Evolutionary conservation across 2,888 invertebrate genomes (phyloP), one percentile per base, ranked within the genome.

Genomic region (Tipula vernalis): DNA sequence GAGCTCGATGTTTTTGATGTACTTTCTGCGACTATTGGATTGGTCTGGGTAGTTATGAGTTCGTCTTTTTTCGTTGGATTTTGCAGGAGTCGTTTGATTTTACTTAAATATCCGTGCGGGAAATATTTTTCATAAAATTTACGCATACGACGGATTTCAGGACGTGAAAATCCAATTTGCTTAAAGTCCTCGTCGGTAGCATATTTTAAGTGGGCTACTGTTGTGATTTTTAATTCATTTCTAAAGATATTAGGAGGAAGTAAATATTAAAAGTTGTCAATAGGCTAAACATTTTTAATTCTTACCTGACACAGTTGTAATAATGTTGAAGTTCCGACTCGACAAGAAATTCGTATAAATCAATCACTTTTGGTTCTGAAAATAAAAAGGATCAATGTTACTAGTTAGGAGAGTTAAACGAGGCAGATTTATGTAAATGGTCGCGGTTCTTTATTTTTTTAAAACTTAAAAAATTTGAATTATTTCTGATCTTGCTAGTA

Each of bases 311-410:
- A 89, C 94, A 93, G 90, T 94, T 95, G 90, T 96, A 97, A 93
- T 99, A 99, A 90, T 98, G 98, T 89, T 96, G 96, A 86, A 99
- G 94, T 91, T 98, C 98, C 84, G 98, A 98, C 93, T 98, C 98
- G 90, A 96, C 95, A 88, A 99, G 94, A 92, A 98, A 98, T 91
- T 98, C 98, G 91, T 96, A 96, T 88, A 96, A 93, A 88, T 95
- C 95, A 88, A 92, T 91, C 89, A 91, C 91, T 89, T 91, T 90
- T 88, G 90, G 90, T 89, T 91, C 91, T 91, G 89, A 36, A 89
- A 89, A 89, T 28, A 28, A 71, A 71, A 87, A 87, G 88, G 88
- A 44, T 10, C 12, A 12, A 6, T 5, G 6, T 39, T 39, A 39
- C 5, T 3, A 39, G 39, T 28, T 28, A 28, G 28, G 28, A 28